These are phyloP conservation scores for Epinotia bilunana DNA, from an alignment of 2,888 invertebrate genomes.

Conservation along the genomic window DNA sequence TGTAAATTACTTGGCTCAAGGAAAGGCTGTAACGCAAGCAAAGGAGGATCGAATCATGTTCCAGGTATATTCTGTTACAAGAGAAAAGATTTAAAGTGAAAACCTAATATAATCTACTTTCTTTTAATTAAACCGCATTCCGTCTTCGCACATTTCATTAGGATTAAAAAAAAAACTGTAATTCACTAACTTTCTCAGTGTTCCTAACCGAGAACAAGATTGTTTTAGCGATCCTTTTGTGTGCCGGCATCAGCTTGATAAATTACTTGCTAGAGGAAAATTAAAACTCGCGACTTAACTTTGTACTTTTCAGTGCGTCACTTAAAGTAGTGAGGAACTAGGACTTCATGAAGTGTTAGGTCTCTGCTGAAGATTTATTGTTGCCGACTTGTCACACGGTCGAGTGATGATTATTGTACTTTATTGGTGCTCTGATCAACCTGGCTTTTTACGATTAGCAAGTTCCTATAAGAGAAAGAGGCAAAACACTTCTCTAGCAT, in stretches of 20 bases:
- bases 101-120: neutral
- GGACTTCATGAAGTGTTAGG: neutral
- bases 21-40: neutral
- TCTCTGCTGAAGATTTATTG: neutral
- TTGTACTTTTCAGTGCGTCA: constrained; percentile 16
- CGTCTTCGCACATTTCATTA: constrained; percentile 13
- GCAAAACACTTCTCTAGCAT: too few species aligned
- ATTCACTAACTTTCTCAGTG: constrained; percentile 45
- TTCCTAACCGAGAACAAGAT: constrained; percentile 51
- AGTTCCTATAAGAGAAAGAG: too few species aligned
- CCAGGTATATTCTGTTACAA: neutral
- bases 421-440: neutral
- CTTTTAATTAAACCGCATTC: constrained; percentile 23
- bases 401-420: neutral
- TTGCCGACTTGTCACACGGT: constrained; percentile 7
- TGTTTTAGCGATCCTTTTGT: constrained; percentile 55
- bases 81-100: neutral
- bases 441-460: too few species aligned
- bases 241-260: constrained; percentile 60
- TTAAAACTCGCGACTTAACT: constrained; percentile 59
- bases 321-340: constrained; percentile 1
- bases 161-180: constrained; percentile 47
- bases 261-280: constrained; percentile 65
- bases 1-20: too few species aligned
- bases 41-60: neutral